Conservation (phyloP, 2,888 invertebrate genomes). For the Pristionchus japonicus region DNA sequence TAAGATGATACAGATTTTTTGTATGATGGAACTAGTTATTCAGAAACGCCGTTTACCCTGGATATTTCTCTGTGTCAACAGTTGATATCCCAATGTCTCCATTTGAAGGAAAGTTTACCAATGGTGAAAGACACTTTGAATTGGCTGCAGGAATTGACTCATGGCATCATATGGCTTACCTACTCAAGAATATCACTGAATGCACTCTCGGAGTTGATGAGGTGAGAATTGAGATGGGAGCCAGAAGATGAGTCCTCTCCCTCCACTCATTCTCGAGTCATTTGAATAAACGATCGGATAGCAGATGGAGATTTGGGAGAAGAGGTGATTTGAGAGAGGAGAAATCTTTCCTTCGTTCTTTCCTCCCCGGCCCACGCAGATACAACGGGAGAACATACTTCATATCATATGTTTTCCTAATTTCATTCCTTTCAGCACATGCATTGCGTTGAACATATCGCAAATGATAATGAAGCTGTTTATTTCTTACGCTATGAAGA, state of each 20-base stretch:
- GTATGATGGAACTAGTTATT: background rate
- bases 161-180: slow-evolving; percentile 84
- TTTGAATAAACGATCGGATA: too few species aligned
- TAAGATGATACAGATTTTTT: background rate
- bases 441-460: too few species aligned
- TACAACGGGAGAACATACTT: too few species aligned
- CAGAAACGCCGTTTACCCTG: slow-evolving; percentile 77
- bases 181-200: slow-evolving; percentile 90
- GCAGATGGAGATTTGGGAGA: too few species aligned
- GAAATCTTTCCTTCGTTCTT: background rate
- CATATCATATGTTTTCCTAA: too few species aligned
- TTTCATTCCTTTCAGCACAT: too few species aligned
- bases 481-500: too few species aligned
- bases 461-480: too few species aligned
- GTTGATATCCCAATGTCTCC: background rate
- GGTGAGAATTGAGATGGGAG: background rate
- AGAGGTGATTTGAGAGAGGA: slow-evolving; percentile 50
- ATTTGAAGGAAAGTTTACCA: slow-evolving; percentile 50
- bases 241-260: slow-evolving; percentile 52
- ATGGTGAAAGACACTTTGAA: slow-evolving; percentile 46
- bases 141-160: background rate
- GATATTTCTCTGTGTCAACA: slow-evolving; percentile 81
- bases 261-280: slow-evolving; percentile 64
- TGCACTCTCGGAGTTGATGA: slow-evolving; percentile 50
- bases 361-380: too few species aligned